Base-by-base conservation (phyloP, 1,140 invertebrate genomes). In the Wasmannia auropunctata region DNA sequence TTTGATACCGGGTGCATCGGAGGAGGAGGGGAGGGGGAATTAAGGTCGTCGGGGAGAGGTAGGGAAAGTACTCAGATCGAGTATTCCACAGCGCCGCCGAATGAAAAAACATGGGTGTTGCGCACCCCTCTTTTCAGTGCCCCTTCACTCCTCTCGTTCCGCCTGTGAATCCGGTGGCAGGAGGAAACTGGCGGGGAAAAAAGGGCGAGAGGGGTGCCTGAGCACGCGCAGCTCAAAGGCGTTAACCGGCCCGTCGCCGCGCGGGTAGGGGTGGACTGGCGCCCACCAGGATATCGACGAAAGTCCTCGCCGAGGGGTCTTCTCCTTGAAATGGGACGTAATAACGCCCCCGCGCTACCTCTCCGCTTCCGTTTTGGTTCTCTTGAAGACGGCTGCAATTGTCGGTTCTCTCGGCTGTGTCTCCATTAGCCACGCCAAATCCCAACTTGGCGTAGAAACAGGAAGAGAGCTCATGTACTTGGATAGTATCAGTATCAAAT, bases 281-380 rank as follows among this genome's bases (percentile, higher is more conserved):
- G 80, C 65, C 65, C 85, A 77, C 77, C 51, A 84, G 88, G 51
- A 83, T 90, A 90, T 90, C 87, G 87, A 89, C 79, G 85, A 83
- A 80, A 84, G 85, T 75, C 69, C 76, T 89, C 19, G 16, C 62
- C 86, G 70, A 76, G 69, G 69, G 60, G 58, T 86, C 58, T 72
- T 88, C 72, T 88, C n/a, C 63, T 58, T 67, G 85, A 75, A 90
- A 87, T 72, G 63, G 77, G 54, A 89, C 65, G 85, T 87, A 90
- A 86, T 90, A 90, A 90, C 86, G 65, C 75, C 72, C 62, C 46
- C 43, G 28, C 37, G 16, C 62, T 77, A 40, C 63, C 51, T 70
- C 79, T 87, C 86, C 88, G 65, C 80, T 88, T 89, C 86, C 87
- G 63, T 69, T 43, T 5, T 34, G 37, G 83, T 22, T 40, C 51